Base-by-base conservation (phyloP, 2,888 invertebrate genomes). In the Gymnocheta viridis region DNA sequence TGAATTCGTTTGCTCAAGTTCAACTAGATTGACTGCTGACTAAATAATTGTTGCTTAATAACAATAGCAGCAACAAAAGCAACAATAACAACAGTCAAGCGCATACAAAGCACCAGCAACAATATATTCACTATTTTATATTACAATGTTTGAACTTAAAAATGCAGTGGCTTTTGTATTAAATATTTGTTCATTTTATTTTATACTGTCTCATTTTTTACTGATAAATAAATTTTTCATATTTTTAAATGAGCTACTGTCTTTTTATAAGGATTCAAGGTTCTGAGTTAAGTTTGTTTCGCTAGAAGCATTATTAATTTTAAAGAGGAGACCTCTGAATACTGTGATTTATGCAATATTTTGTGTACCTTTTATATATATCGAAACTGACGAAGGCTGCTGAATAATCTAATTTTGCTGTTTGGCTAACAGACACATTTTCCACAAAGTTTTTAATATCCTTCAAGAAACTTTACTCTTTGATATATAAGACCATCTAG, bases 1-100 rank as follows among this genome's bases (percentile, higher is more conserved):
- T 79, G 60, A 72, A 86, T 87, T 86, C 72, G 70, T 83, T 85
- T 86, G 86, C 87, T 86, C 88, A 89, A 90, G 90, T 90, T 90
- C 90, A 90, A 90, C 89, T 86, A 90, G 89, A 88, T 87, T 88
- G 87, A 89, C 90, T 90, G 89, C 87, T 90, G 90, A 90, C 90
- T 90, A 90, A 90, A 90, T 90, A 90, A 90, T 90, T 90, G 90
- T 89, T 89, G 88, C 87, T 89, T 79, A 80, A 70, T 74, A 82
- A 80, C 38, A 82, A 73, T 66, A 76, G 64, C 64, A 74, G 44
- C 76, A 76, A 49, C 67, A 76, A 29, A 54, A 60, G 35, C 38
- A 49, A 32, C 49, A 74, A 70, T 4, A 56, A 38, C 62, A 62
- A 47, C 54, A 54, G 19, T n/a, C 66, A 38, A 58, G 73, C 35